Conservation (phyloP, 2,113 vertebrate genomes). For the Pholis gunnellus region DNA sequence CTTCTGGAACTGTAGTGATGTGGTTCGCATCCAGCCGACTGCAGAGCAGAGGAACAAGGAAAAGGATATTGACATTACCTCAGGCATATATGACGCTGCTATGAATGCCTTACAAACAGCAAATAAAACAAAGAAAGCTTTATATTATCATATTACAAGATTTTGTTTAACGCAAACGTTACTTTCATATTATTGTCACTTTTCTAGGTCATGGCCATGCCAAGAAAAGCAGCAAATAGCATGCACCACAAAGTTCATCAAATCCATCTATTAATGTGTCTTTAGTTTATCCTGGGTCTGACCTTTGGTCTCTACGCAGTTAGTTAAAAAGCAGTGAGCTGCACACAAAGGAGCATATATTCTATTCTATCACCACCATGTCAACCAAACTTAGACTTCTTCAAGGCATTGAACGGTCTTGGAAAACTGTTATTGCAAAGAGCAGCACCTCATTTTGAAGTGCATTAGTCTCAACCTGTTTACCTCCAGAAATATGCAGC, state of each 20-base stretch:
- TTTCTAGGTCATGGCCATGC: background rate
- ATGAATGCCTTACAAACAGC: background rate
- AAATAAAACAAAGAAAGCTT: background rate
- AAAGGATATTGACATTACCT: background rate
- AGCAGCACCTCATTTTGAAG: background rate
- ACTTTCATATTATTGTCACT: background rate
- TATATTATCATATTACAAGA: background rate
- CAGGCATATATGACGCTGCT: background rate
- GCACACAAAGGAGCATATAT: background rate
- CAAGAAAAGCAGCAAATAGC: background rate
- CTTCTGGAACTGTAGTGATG: slow-evolving; percentile 91
- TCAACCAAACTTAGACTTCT: background rate
- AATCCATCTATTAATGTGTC: background rate
- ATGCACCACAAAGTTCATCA: background rate
- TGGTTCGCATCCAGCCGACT: slow-evolving; percentile 98
- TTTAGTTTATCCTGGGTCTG: background rate
- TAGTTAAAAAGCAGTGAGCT: background rate
- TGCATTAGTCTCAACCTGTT: background rate
- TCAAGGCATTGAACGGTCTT: background rate
- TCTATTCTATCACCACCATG: background rate
- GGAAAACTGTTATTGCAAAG: background rate
- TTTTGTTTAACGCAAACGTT: background rate
- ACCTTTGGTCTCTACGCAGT: background rate
- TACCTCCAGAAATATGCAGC: background rate
- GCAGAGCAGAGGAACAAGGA: background rate